Evolutionary conservation across 1,140 invertebrate species (phyloP), one percentile per base, ranked within the genome.

Genomic region (Trichogramma pretiosum): DNA sequence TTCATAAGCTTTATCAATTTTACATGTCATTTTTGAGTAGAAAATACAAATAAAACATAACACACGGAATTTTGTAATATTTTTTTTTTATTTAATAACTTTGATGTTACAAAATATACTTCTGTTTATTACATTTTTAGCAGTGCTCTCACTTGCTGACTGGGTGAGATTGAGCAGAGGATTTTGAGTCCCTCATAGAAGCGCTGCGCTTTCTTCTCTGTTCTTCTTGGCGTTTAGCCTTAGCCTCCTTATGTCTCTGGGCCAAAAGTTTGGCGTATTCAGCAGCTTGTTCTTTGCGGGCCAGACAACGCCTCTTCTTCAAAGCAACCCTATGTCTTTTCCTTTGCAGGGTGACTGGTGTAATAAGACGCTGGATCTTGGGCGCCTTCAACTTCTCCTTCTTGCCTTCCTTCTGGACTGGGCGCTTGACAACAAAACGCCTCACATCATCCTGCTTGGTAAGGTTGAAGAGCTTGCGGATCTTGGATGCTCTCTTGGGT

Each of bases 321-420:
- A 96, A 70, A 3, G 93, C 89, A 54, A 93, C 63, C 59, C 88
- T 81, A 75, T 93, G 90, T 71, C 93, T 83, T 74, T 96, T 98
- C n/a, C n/a, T n/a, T n/a, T n/a, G n/a, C n/a, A n/a, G n/a, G n/a
- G n/a, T n/a, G n/a, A n/a, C n/a, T n/a, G 97, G 95, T 37, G 97
- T 99, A 50, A 99, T 90, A 39, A 99, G 77, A 62, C 96, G 86
- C 73, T 99, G 96, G 60, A 99, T 99, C 73, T 96, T 99, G 14
- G 96, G 96, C 0, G 93, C 90, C 78, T 96, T 89, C 46, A 77
- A 80, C 36, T 78, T 71, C 55, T 82, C 81, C 63, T 80, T 80
- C 68, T 88, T 87, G 63, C 91, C 91, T 67, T 98, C 93, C 68
- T 96, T 98, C 34, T 80, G 75, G 37, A 98, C 72, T 16, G 93